These are phyloP conservation scores for Habrosyne pyritoides DNA, from an alignment of 2,888 invertebrate species.

Conservation along the genomic window DNA sequence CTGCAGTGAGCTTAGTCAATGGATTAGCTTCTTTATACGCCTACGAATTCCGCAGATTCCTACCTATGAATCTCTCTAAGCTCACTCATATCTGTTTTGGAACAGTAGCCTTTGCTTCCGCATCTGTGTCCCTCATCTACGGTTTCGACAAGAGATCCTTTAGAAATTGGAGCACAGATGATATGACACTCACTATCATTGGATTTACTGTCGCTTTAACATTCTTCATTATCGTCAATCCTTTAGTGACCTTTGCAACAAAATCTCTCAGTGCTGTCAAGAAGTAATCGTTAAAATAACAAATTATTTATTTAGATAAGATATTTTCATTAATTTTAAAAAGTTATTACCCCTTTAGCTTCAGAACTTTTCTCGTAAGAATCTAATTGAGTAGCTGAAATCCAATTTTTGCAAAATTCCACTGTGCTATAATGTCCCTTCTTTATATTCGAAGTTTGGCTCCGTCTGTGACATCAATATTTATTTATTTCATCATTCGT, in stretches of 20 bases:
- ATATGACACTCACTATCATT: constrained; percentile 42
- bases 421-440: too few species aligned
- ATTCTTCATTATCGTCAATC: constrained; percentile 53
- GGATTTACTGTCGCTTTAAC: constrained; percentile 44
- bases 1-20: constrained; percentile 42
- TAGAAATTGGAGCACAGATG: constrained; percentile 44
- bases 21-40: constrained; percentile 51
- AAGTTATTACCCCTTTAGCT: too few species aligned
- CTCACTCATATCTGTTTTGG: constrained; percentile 54
- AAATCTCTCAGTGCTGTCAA: constrained; percentile 36
- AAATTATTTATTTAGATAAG: neutral
- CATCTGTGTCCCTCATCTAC: constrained; percentile 52
- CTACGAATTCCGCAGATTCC: constrained; percentile 36
- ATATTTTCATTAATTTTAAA: too few species aligned
- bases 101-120: constrained; percentile 47
- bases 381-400: too few species aligned
- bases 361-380: too few species aligned
- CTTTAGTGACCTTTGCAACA: constrained; percentile 45
- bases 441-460: too few species aligned
- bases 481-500: too few species aligned
- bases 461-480: too few species aligned
- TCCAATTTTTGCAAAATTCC: too few species aligned
- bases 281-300: constrained; percentile 16
- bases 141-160: constrained; percentile 55
- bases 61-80: constrained; percentile 45